Conservation (phyloP, 2,797 vertebrate genomes). For the Spheniscus humboldti region DNA sequence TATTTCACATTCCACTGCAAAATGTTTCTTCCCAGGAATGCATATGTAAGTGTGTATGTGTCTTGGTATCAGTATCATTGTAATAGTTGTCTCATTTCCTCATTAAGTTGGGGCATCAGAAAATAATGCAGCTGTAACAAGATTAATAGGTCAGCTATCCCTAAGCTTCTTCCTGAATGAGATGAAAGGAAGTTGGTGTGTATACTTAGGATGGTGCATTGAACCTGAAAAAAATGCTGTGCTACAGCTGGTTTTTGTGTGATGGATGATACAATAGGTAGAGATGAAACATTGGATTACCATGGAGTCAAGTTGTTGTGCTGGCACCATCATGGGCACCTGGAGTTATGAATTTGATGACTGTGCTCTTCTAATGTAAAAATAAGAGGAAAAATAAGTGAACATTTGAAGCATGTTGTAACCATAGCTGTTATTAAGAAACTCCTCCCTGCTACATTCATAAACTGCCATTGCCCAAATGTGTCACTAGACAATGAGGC, state of each 20-base stretch:
- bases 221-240: not conserved
- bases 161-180: not conserved
- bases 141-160: not conserved
- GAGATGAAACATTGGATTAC: not conserved
- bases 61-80: not conserved
- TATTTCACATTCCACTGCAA: not conserved
- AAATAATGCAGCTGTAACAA: not conserved
- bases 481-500: not conserved
- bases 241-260: not conserved
- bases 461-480: not conserved
- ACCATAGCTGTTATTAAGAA: not conserved
- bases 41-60: not conserved
- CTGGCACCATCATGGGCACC: not conserved
- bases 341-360: not conserved
- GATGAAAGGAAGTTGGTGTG: not conserved
- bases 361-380: not conserved
- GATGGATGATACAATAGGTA: not conserved
- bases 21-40: not conserved
- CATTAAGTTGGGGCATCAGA: not conserved
- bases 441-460: not conserved
- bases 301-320: not conserved
- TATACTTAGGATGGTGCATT: not conserved
- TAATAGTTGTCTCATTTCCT: not conserved
- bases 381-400: not conserved
- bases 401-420: not conserved